phyloP scores from a whole-genome alignment of 2,113 vertebrate species.

The Barbus barbus region DNA sequence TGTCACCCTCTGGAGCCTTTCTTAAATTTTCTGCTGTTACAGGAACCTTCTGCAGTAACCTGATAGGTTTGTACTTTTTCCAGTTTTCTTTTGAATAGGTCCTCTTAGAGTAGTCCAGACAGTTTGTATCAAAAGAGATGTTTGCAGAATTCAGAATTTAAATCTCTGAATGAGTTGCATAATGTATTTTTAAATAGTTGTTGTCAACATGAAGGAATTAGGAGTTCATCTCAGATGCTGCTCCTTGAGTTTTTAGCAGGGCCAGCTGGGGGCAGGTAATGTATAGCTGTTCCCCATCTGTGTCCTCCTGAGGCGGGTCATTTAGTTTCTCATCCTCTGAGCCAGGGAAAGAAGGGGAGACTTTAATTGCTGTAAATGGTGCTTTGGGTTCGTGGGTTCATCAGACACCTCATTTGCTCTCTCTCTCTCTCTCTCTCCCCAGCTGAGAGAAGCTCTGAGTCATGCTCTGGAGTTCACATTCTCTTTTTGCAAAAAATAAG shows the following conservation, averaged over 20 bases:
- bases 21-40: neutral
- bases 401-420: neutral
- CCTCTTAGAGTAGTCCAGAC: neutral
- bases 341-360: constrained; percentile 31
- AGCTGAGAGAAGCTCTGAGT: neutral
- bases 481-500: constrained; percentile 1
- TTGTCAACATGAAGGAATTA: neutral
- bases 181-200: neutral
- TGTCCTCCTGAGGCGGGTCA: constrained; percentile 27
- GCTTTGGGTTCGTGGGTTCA: constrained; percentile 29
- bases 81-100: neutral
- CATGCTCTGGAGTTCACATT: neutral
- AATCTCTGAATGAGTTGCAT: neutral
- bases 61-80: neutral
- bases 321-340: constrained; percentile 1
- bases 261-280: constrained; percentile 28
- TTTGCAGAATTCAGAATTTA: neutral
- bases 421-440: neutral
- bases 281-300: constrained; percentile 21
- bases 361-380: constrained; percentile 34
- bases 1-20: neutral
- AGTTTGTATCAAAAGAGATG: neutral
- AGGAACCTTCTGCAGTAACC: neutral
- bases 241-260: neutral
- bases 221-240: neutral